Percentiles rank a stretch among this genome's conserved stretches.
phyloP scores from a whole-genome alignment of 1,140 invertebrate genomes.

The Elymnias hypermnestra region DNA sequence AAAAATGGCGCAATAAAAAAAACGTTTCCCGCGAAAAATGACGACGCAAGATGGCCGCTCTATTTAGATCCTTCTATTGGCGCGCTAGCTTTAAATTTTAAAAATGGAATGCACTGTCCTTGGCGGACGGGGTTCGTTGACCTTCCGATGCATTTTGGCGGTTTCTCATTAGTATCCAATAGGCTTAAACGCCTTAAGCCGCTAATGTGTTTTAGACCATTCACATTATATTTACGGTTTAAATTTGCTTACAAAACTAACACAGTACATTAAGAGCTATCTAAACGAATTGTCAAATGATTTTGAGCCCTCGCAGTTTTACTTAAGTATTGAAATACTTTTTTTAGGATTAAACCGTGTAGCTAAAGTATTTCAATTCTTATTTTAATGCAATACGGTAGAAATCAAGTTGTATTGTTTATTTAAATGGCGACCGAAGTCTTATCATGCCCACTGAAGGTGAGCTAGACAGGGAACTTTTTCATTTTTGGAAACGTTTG shows the following conservation, averaged over 20 bases:
- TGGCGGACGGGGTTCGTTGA: slow-evolving; percentile 65
- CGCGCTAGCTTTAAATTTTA: slow-evolving; percentile 67
- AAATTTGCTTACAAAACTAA: slow-evolving; percentile 20
- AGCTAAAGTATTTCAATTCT: slow-evolving; percentile 21
- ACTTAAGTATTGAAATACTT: not conserved
- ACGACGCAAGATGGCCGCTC: slow-evolving; percentile 50
- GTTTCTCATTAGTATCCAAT: slow-evolving; percentile 43
- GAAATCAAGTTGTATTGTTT: slow-evolving; percentile 14
- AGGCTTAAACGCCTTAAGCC: slow-evolving; percentile 28
- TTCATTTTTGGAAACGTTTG: slow-evolving; percentile 38
- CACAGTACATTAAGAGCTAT: slow-evolving; percentile 31
- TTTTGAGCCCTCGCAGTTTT: slow-evolving; percentile 33
- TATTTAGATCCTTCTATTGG: slow-evolving; percentile 64
- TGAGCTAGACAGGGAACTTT: slow-evolving; percentile 51
- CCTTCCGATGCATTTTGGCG: slow-evolving; percentile 73
- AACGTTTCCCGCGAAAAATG: slow-evolving; percentile 43
- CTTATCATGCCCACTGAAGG: slow-evolving; percentile 49
- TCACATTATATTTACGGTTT: slow-evolving; percentile 26
- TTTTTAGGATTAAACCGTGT: slow-evolving; percentile 26
- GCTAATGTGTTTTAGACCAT: slow-evolving; percentile 33
- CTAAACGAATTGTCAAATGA: slow-evolving; percentile 26
- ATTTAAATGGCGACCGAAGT: slow-evolving; percentile 32
- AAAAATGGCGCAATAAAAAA: slow-evolving; percentile 46
- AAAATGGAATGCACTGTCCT: slow-evolving; percentile 74
- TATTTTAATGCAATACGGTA: slow-evolving; percentile 20